These are phyloP conservation scores for Augiades crinisus DNA, from an alignment of 2,888 invertebrate species.

Conservation along the genomic window DNA sequence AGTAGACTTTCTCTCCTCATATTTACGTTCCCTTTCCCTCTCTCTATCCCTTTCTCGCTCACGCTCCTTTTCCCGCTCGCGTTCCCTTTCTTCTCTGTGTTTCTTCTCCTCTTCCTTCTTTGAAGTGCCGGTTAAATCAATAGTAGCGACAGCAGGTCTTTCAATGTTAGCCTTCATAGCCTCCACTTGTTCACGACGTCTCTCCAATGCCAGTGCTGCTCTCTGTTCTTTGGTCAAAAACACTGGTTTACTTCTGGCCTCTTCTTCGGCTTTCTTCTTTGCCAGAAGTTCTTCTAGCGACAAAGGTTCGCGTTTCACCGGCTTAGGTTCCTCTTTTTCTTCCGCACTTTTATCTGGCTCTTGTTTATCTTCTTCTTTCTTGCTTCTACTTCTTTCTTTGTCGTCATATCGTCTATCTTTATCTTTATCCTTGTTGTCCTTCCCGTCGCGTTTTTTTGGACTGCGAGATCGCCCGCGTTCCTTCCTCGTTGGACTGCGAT, in stretches of 20 bases:
- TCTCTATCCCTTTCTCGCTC: slow-evolving; percentile 62
- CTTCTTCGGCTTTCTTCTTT: slow-evolving; percentile 98
- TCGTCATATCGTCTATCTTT: slow-evolving; percentile 63
- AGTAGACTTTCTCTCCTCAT: slow-evolving; percentile 76
- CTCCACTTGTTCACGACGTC: slow-evolving; percentile 94
- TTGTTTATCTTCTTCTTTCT: slow-evolving; percentile 52
- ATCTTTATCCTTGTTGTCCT: slow-evolving; percentile 48
- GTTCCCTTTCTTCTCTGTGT: slow-evolving; percentile 65
- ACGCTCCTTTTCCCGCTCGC: slow-evolving; percentile 81
- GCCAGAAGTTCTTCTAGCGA: slow-evolving; percentile 97
- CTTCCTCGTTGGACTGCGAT: slow-evolving; percentile 49
- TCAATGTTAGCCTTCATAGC: slow-evolving; percentile 86
- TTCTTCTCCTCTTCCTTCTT: slow-evolving; percentile 70
- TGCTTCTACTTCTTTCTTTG: slow-evolving; percentile 62
- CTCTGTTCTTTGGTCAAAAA: slow-evolving; percentile 98
- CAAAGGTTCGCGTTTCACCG: slow-evolving; percentile 87
- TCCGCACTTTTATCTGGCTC: slow-evolving; percentile 59
- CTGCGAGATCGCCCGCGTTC: slow-evolving; percentile 60
- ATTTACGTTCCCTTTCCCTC: slow-evolving; percentile 68
- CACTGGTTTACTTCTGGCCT: slow-evolving; percentile 96
- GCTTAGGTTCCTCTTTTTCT: slow-evolving; percentile 66
- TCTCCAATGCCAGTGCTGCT: slow-evolving; percentile 92
- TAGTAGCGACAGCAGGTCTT: slow-evolving; percentile 63
- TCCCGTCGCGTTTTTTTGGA: slow-evolving; percentile 65
- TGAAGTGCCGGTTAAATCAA: slow-evolving; percentile 75